These are phyloP conservation scores for Gambusia yucatana DNA, from an alignment of 2,797 vertebrate genomes.

Conservation along the genomic window DNA sequence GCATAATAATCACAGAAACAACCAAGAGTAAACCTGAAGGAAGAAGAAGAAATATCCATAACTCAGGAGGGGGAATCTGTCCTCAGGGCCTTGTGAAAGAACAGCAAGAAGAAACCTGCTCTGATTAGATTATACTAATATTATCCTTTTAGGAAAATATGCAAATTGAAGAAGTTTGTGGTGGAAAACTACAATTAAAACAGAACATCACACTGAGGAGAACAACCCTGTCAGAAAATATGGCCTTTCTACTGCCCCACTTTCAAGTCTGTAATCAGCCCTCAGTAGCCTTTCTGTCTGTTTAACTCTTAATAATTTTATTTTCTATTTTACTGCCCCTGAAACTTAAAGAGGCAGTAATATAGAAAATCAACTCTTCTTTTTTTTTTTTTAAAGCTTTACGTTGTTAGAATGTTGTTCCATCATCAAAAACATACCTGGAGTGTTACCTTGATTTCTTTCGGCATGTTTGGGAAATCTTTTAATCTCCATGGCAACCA, in stretches of 20 bases:
- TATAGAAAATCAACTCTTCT: too few species aligned
- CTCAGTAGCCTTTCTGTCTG: not conserved
- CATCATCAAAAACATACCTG: too few species aligned
- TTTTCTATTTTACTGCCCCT: too few species aligned
- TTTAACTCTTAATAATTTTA: too few species aligned
- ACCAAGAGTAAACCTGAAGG: not conserved
- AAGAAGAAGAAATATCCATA: not conserved
- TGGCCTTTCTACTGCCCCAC: not conserved
- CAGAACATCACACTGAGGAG: not conserved
- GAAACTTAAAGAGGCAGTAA: too few species aligned
- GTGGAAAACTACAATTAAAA: not conserved
- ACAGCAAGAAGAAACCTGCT: not conserved
- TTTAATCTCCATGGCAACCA: too few species aligned
- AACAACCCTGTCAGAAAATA: not conserved
- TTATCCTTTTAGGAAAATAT: not conserved
- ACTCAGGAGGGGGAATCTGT: not conserved
- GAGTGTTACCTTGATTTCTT: too few species aligned
- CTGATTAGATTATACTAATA: not conserved
- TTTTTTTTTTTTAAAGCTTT: too few species aligned
- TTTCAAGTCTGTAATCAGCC: not conserved
- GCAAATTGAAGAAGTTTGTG: not conserved
- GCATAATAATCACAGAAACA: not conserved
- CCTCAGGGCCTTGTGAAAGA: not conserved
- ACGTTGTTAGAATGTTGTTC: too few species aligned
- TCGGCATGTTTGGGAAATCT: too few species aligned